A percentile compares a stretch with the other conserved stretches of the same genome.
phyloP scores from a whole-genome alignment of 2,797 vertebrate species.

The Sarcophilus harrisii region DNA sequence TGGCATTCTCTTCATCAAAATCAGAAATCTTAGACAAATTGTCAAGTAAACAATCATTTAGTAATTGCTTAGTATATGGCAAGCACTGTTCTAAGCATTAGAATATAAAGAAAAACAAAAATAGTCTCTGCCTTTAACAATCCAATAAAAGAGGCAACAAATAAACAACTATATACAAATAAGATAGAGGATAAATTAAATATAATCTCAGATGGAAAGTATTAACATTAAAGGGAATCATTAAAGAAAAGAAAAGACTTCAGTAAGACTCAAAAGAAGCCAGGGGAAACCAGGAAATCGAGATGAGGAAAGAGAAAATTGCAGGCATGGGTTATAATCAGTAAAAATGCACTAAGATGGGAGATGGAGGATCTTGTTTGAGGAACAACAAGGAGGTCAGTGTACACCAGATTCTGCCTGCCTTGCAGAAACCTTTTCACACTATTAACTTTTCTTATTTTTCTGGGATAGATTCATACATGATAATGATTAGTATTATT shows the following conservation, averaged over 20 bases:
- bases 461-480: not conserved
- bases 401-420: conserved; percentile 12
- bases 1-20: not conserved
- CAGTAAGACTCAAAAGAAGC: not conserved
- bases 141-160: not conserved
- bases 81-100: not conserved
- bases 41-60: not conserved
- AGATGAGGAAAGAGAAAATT: not conserved
- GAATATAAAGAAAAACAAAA: not conserved
- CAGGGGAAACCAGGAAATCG: not conserved
- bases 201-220: not conserved
- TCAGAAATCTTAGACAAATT: not conserved
- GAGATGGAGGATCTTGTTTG: not conserved
- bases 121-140: not conserved
- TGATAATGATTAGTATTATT: not conserved
- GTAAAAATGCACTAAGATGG: not conserved
- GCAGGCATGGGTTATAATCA: not conserved
- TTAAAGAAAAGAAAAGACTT: not conserved
- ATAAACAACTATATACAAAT: not conserved
- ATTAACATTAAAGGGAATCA: not conserved
- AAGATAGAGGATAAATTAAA: not conserved
- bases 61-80: not conserved
- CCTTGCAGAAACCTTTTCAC: not conserved
- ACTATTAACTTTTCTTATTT: not conserved
- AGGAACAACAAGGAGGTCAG: not conserved